Conservation (phyloP, 2,113 vertebrate species). For the Nycticryphes semicollaris region DNA sequence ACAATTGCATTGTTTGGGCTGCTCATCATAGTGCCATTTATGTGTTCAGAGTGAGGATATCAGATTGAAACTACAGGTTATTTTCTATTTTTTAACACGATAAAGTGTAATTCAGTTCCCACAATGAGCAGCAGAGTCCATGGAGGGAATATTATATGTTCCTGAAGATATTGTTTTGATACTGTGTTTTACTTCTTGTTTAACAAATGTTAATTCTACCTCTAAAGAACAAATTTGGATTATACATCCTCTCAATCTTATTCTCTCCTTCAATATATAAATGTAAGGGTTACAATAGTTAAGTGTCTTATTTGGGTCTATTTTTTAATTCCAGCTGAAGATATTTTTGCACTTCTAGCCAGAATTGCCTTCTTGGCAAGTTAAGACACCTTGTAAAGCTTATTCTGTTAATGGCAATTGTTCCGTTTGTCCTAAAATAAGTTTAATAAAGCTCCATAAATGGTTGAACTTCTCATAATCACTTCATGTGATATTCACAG, state of each 20-base stretch:
- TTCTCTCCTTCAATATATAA: not conserved
- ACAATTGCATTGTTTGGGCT: slow-evolving; percentile 51
- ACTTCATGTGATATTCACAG: not conserved
- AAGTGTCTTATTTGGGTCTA: not conserved
- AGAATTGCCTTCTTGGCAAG: not conserved
- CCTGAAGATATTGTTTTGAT: not conserved
- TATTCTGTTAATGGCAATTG: not conserved
- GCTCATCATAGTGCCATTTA: slow-evolving; percentile 12
- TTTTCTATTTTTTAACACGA: not conserved
- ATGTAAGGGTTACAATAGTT: not conserved
- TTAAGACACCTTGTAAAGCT: not conserved
- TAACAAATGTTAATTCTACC: not conserved
- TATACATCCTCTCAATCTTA: not conserved
- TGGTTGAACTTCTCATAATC: not conserved
- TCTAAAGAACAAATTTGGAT: not conserved
- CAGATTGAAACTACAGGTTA: slow-evolving; percentile 69
- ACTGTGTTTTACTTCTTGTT: not conserved
- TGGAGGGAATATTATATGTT: not conserved
- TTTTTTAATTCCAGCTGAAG: not conserved
- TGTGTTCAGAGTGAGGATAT: slow-evolving; percentile 57
- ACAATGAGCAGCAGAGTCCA: not conserved
- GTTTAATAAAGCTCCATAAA: not conserved
- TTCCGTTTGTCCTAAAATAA: not conserved
- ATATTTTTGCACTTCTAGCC: not conserved
- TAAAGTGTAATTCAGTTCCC: not conserved